A percentile compares a stretch with the other conserved stretches of the same genome.
phyloP scores from a whole-genome alignment of 2,113 vertebrate species.

The Henicopernis longicauda region DNA sequence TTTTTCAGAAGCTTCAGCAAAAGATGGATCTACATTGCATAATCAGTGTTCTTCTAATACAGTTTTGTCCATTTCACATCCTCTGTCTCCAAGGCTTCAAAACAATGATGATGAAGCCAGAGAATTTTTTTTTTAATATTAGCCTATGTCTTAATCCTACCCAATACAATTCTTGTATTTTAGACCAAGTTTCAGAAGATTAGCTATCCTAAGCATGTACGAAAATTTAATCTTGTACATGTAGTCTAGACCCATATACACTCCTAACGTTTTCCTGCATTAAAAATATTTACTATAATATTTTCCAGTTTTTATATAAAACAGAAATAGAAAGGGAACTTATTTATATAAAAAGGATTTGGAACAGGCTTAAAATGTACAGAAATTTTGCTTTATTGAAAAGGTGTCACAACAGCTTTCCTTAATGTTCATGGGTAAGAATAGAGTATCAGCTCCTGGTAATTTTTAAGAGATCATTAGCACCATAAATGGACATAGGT shows the following conservation, averaged over 20 bases:
- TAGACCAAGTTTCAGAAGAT: background rate
- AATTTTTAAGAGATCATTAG: background rate
- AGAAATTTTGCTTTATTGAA: slow-evolving; percentile 34
- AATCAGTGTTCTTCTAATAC: background rate
- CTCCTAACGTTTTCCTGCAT: background rate
- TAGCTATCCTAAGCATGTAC: background rate
- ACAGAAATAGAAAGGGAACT: background rate
- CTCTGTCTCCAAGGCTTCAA: background rate
- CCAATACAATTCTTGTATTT: background rate
- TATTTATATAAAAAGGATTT: slow-evolving; percentile 12
- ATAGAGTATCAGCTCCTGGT: background rate
- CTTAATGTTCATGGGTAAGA: background rate
- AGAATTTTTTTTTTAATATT: background rate
- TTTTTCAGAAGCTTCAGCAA: background rate
- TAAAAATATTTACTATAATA: background rate
- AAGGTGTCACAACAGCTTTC: background rate
- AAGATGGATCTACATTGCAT: background rate
- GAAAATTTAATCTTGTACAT: background rate
- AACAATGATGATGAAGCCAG: background rate
- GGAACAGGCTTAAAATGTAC: background rate
- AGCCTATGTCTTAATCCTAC: background rate
- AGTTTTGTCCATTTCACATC: background rate
- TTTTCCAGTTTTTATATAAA: background rate
- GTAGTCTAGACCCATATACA: background rate
- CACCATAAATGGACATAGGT: slow-evolving; percentile 2